Conservation (phyloP, 1,140 invertebrate species). For the Berghia stephanieae region DNA sequence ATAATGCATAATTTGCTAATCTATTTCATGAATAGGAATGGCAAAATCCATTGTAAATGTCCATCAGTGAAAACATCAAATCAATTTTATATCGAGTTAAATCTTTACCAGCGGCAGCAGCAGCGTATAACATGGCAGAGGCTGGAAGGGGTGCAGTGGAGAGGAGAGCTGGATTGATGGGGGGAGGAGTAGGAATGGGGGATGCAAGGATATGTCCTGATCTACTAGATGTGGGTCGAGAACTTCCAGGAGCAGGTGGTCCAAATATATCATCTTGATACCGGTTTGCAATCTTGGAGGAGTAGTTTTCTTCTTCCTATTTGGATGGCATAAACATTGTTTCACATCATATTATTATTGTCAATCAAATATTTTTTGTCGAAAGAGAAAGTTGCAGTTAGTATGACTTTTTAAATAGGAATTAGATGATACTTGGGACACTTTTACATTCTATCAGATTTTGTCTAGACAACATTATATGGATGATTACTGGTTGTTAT, state of each 20-base stretch:
- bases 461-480: too few relatives aligned
- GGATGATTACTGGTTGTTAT: too few relatives aligned
- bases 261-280: slow-evolving; percentile 55
- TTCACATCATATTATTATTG: too few relatives aligned
- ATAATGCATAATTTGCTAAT: too few relatives aligned
- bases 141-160: slow-evolving; percentile 52
- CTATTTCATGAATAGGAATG: background rate
- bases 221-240: slow-evolving; percentile 44
- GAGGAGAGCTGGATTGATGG: slow-evolving; percentile 53
- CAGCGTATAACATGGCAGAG: slow-evolving; percentile 49
- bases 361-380: too few relatives aligned
- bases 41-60: background rate
- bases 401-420: too few relatives aligned
- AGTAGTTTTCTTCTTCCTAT: slow-evolving; percentile 45
- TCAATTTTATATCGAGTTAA: too few relatives aligned
- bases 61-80: too few relatives aligned
- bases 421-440: too few relatives aligned
- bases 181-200: slow-evolving; percentile 47
- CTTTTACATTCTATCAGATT: too few relatives aligned
- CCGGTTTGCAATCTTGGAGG: slow-evolving; percentile 52
- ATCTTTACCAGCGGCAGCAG: slow-evolving; percentile 53
- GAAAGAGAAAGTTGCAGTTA: too few relatives aligned
- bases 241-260: slow-evolving; percentile 39
- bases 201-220: slow-evolving; percentile 40
- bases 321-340: too few relatives aligned